Evolutionary conservation across 2,113 vertebrate species (phyloP), one percentile per base, ranked within the genome.

Genomic region (Orthonyx spaldingii): DNA sequence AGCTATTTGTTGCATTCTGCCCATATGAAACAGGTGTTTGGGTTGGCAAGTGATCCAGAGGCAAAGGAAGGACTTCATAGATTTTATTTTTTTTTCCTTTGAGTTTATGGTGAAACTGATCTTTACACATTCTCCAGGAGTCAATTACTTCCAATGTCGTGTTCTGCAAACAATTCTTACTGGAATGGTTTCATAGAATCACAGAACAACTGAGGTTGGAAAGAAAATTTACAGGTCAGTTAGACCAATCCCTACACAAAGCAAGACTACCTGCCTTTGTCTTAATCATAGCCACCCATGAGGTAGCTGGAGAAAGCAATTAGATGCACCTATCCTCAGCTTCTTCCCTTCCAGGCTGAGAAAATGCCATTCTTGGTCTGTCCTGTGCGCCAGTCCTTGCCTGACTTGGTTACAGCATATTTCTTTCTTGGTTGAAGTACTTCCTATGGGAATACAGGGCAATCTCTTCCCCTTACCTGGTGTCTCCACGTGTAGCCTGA

Each of bases 21-120:
- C 60, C 83, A 75, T 70, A 49, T 26, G 60, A 90, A 90, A 50
- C 56, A 93, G 79, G 83, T 92, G 47, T 95, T 97, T 95, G 64
- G 27, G 17, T 96, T 94, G 93, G 95, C 83, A 94, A 95, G 44
- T 52, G 35, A 60, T 19, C 16, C 85, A 59, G 52, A 89, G 44
- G 42, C 50, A 68, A 68, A 71, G n/a, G 64, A 86, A 93, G n/a
- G 69, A 75, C 65, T 90, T 88, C 4, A 23, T 22, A 93, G 75
- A 71, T 20, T 10, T 32, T 4, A 41, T 55, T 70, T 69, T 65
- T 41, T 14, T 53, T 26, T 3, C 12, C 13, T 59, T 63, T 26
- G 23, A 70, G 22, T 57, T 91, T 53, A 35, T 53, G 66, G 70
- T 85, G 39, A 89, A 94, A 82, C 9, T 1, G 6, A 91, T 42